Evolutionary conservation across 2,888 invertebrate species (phyloP), one percentile per base, ranked within the genome.

Genomic region (Petrolisthes cinctipes): DNA sequence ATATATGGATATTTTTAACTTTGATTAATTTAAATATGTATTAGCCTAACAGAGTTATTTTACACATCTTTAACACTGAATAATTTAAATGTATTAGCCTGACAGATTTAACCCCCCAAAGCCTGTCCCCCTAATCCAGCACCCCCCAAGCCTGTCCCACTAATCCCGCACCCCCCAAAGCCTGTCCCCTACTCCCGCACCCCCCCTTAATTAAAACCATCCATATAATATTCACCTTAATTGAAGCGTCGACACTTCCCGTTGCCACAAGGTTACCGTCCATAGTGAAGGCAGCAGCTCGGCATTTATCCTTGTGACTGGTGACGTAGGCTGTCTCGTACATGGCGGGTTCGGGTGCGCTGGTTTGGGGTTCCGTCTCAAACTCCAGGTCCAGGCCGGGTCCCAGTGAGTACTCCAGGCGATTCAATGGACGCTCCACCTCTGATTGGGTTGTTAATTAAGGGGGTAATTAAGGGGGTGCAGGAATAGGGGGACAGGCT

Each of bases 271-370:
- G 94, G 91, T 98, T 97, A 0, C 99, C 99, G 93, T 98, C 98
- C 9, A 95, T 94, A 91, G 98, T 98, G 93, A 99, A 99, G 4
- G 98, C 98, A 6, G 98, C 99, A 0, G 99, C 97, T 85, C 99
- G 94, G 91, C 99, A 99, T 86, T 94, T 93, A 53, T 92, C 92
- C 89, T 97, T 96, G 93, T 99, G 99, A 4, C 98, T 97, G 4
- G 99, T 99, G 66, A 99, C 98, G 92, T 99, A 99, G 0, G 99
- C 99, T 0, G 99, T 99, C 94, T 99, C 99, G 92, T 99, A 99
- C 11, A 97, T 95, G 0, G 98, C 97, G 0, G 99, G 99, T 92
- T 99, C 99, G 0, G 99, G 98, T 0, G 99, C 98, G 20, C 97
- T 95, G 0, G 97, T 96, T 6, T 96, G 96, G 0, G 97, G 97